A percentile compares a stretch with the other conserved stretches of the same genome.
phyloP scores from a whole-genome alignment of 2,797 vertebrate species.

The Serranus cabrilla region DNA sequence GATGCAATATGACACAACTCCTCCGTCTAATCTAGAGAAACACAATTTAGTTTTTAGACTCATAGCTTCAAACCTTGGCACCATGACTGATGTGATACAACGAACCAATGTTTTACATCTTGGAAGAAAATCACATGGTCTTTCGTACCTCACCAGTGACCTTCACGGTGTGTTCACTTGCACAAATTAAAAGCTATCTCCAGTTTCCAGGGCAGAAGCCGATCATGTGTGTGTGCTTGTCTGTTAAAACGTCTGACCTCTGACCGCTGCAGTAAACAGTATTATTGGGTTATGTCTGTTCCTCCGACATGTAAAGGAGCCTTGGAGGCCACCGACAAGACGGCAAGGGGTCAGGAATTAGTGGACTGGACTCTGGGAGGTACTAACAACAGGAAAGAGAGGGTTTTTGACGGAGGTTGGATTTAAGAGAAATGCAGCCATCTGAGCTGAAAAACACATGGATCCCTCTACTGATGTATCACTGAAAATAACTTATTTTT shows the following conservation, averaged over 20 bases:
- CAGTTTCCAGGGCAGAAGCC: constrained; percentile 36
- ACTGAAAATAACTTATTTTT: background rate
- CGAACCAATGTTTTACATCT: background rate
- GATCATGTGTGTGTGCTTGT: constrained; percentile 45
- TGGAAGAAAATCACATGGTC: constrained; percentile 29
- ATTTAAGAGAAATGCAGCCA: constrained; percentile 5
- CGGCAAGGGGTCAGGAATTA: constrained; percentile 41
- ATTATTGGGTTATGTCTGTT: constrained; percentile 68
- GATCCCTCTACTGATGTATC: background rate
- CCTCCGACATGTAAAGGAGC: constrained; percentile 41
- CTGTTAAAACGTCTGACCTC: constrained; percentile 70
- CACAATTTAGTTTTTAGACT: background rate
- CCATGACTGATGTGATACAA: background rate
- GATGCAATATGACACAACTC: background rate
- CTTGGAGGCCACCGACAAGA: constrained; percentile 32
- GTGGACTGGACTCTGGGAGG: background rate
- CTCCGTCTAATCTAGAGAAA: background rate
- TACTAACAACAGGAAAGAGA: constrained; percentile 5
- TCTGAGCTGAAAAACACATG: constrained; percentile 13
- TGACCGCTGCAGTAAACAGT: constrained; percentile 70
- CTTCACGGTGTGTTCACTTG: constrained; percentile 33
- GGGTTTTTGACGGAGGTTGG: background rate
- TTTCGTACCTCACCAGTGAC: constrained; percentile 30
- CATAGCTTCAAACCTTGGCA: background rate
- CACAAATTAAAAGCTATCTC: constrained; percentile 44